These are phyloP conservation scores for Lepidothrix coronata DNA, from an alignment of 2,113 vertebrate species.

Conservation along the genomic window DNA sequence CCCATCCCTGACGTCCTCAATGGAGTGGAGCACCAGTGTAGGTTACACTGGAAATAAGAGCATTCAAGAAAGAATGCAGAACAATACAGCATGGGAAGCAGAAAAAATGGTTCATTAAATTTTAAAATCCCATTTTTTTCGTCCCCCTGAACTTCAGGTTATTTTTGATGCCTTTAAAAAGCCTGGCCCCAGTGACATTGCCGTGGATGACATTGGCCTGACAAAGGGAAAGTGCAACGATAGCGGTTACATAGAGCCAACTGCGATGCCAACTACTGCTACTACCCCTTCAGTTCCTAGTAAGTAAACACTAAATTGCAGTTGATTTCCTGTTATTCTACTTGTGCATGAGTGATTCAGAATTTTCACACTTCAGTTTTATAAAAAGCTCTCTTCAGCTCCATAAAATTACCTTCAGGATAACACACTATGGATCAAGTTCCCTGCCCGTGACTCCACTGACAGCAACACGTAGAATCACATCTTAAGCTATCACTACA, in stretches of 20 bases:
- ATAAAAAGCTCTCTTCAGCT: neutral
- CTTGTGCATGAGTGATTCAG: neutral
- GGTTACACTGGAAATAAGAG: neutral
- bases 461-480: neutral
- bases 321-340: neutral
- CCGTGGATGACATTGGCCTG: conserved; percentile 87
- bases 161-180: conserved; percentile 82
- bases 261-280: conserved; percentile 71
- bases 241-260: conserved; percentile 81
- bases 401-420: neutral
- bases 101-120: neutral
- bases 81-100: accelerated
- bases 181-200: conserved; percentile 76
- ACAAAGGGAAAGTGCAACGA: conserved; percentile 75
- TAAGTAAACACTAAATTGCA: conserved; percentile 62
- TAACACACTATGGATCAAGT: too few relatives aligned
- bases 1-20: neutral
- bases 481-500: neutral
- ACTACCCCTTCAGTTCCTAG: conserved; percentile 72
- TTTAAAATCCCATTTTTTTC: neutral
- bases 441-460: neutral
- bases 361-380: neutral
- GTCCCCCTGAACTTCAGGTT: conserved; percentile 72
- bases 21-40: neutral
- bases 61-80: neutral